phyloP scores from a whole-genome alignment of 2,113 vertebrate genomes.

The Aphyosemion australe region DNA sequence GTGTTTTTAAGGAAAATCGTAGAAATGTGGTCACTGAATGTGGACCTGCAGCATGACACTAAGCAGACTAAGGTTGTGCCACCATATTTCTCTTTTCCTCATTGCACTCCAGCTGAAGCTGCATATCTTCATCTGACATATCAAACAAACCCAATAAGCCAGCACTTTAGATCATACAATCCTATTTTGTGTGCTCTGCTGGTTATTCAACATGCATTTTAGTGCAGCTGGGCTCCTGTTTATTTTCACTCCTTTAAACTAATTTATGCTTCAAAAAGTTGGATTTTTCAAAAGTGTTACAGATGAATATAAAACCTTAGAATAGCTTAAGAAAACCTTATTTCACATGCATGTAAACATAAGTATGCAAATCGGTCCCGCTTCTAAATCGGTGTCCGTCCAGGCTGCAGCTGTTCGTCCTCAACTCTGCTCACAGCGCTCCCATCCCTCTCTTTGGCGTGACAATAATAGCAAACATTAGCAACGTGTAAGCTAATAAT shows the following conservation, averaged over 20 bases:
- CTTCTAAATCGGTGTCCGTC: background rate
- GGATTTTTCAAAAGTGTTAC: background rate
- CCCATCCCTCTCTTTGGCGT: background rate
- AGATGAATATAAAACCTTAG: background rate
- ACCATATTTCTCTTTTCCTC: background rate
- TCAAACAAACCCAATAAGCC: conserved; percentile 10
- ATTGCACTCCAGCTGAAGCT: background rate
- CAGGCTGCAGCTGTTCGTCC: background rate
- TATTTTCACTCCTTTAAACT: background rate
- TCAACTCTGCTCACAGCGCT: background rate
- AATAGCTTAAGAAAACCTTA: background rate
- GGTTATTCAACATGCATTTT: background rate
- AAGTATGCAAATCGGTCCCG: background rate
- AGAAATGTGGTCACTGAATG: background rate
- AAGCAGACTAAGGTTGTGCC: conserved; percentile 7
- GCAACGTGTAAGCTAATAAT: background rate
- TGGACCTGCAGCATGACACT: conserved; percentile 12
- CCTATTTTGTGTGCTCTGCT: conserved; percentile 6
- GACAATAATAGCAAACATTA: background rate
- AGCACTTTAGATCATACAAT: conserved; percentile 13
- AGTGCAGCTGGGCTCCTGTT: background rate
- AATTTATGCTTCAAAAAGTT: background rate
- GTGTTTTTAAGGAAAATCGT: background rate
- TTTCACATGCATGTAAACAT: background rate
- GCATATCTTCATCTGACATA: conserved; percentile 3